Conservation (phyloP, 2,113 vertebrate genomes). For the Cichladusa arquata region DNA sequence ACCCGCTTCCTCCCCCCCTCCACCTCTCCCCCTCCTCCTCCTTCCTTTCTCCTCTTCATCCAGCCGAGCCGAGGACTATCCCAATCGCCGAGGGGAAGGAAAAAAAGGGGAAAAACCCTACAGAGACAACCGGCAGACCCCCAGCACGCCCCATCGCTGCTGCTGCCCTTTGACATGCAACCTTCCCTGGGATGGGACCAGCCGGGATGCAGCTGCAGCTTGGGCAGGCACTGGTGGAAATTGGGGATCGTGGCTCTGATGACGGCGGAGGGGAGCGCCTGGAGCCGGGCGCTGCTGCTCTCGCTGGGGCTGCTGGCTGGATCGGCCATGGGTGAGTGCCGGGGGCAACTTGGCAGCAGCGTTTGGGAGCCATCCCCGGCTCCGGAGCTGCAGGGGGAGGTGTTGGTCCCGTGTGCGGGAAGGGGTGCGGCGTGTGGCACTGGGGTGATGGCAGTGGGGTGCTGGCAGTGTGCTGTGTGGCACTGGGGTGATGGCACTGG, state of each 20-base stretch:
- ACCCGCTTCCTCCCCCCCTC: slow-evolving; percentile 42
- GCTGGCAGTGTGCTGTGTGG: background rate
- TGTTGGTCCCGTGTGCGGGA: background rate
- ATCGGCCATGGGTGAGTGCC: slow-evolving; percentile 87
- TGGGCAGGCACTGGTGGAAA: slow-evolving; percentile 74
- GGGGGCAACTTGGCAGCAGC: background rate
- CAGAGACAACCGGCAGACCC: background rate
- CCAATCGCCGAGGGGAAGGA: slow-evolving; percentile 9
- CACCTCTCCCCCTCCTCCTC: background rate
- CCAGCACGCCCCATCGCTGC: background rate
- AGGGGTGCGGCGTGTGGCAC: background rate
- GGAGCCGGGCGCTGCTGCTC: slow-evolving; percentile 89
- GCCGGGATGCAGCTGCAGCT: slow-evolving; percentile 78
- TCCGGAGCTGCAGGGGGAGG: too few relatives aligned
- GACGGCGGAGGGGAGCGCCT: slow-evolving; percentile 82
- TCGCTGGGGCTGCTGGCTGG: slow-evolving; percentile 87
- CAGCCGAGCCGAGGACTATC: slow-evolving; percentile 47
- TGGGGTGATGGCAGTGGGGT: background rate
- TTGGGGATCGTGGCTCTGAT: slow-evolving; percentile 80
- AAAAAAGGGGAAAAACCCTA: background rate
- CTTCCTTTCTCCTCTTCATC: slow-evolving; percentile 24
- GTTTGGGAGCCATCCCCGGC: fast-evolving
- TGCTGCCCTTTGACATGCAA: slow-evolving; percentile 80
- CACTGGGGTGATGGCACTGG: background rate
- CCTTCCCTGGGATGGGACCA: slow-evolving; percentile 74